Evolutionary conservation across 92 coral and sea anemone genomes (phyloP).

Genomic region (Porites cylindrica): DNA sequence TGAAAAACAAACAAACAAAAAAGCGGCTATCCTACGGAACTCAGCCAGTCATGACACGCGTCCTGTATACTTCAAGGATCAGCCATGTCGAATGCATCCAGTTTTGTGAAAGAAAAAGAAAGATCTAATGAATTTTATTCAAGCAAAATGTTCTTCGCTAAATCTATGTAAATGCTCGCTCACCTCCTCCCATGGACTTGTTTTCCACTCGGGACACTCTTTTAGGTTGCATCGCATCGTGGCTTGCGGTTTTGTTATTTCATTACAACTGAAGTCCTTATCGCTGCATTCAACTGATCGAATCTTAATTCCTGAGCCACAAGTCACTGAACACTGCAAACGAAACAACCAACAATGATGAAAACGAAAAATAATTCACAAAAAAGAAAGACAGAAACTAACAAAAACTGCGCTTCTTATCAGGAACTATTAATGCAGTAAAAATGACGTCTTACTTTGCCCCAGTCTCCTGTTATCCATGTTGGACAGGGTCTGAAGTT

Average conservation of each 20-base stretch:
- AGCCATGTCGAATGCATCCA: too few relatives aligned
- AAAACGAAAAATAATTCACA: neutral
- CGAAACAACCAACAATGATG: neutral
- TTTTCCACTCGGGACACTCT: slow-evolving; percentile 71
- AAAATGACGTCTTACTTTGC: slow-evolving; percentile 53
- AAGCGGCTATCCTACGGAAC: too few relatives aligned
- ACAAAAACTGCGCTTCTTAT: neutral
- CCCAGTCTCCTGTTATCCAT: slow-evolving; percentile 85
- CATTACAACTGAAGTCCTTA: slow-evolving; percentile 19
- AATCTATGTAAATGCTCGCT: neutral
- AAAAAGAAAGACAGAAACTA: neutral
- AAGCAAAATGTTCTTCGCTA: neutral
- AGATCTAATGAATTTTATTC: neutral
- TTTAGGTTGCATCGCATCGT: slow-evolving; percentile 48
- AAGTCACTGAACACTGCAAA: slow-evolving; percentile 60
- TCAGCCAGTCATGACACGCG: too few relatives aligned
- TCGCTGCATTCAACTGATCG: slow-evolving; percentile 78
- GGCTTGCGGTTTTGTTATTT: slow-evolving; percentile 27
- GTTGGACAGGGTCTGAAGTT: slow-evolving; percentile 63
- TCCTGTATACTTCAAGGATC: too few relatives aligned
- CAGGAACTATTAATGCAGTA: neutral
- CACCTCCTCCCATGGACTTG: slow-evolving; percentile 75
- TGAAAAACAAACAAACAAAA: too few relatives aligned
- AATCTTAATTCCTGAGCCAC: slow-evolving; percentile 77
- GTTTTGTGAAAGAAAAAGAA: too few relatives aligned